These are phyloP conservation scores for Drosophila malerkotliana DNA, from an alignment of 1,140 invertebrate genomes.

Conservation along the genomic window DNA sequence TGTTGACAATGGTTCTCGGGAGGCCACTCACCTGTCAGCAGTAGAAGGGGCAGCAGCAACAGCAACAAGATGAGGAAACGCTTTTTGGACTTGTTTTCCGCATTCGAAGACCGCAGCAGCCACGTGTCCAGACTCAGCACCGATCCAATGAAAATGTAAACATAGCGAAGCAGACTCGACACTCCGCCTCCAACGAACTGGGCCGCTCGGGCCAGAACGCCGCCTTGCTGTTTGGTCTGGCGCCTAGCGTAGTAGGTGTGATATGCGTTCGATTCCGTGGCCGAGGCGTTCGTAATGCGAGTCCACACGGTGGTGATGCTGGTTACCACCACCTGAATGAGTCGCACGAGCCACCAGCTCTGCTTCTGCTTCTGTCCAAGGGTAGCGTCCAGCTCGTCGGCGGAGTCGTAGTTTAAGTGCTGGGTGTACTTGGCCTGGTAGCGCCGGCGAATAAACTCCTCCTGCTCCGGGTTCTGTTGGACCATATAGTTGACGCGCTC, in stretches of 20 bases:
- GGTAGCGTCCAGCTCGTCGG: constrained; percentile 71
- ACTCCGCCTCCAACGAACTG: constrained; percentile 47
- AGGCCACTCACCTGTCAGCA: constrained; percentile 84
- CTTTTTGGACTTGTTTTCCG: constrained; percentile 73
- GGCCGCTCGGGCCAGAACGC: constrained; percentile 16
- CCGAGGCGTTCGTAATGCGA: constrained; percentile 42
- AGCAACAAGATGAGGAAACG: constrained; percentile 81
- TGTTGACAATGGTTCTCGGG: neutral
- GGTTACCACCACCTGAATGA: constrained; percentile 62
- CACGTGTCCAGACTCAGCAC: constrained; percentile 85
- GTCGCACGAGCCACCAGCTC: constrained; percentile 65
- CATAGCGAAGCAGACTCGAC: constrained; percentile 51
- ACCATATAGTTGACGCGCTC: constrained; percentile 78
- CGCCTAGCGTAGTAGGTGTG: constrained; percentile 53
- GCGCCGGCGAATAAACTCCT: constrained; percentile 74
- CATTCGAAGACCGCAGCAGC: constrained; percentile 77
- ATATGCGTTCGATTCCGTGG: constrained; percentile 51
- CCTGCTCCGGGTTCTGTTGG: constrained; percentile 67
- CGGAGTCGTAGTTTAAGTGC: constrained; percentile 72
- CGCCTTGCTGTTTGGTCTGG: constrained; percentile 29
- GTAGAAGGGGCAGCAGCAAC: constrained; percentile 84
- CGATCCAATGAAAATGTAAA: constrained; percentile 76
- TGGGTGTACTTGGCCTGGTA: constrained; percentile 58
- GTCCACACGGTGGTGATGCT: constrained; percentile 60
- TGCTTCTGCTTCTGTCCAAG: constrained; percentile 40